phyloP scores from a whole-genome alignment of 2,113 vertebrate genomes.

The Actenoides lindsayi region DNA sequence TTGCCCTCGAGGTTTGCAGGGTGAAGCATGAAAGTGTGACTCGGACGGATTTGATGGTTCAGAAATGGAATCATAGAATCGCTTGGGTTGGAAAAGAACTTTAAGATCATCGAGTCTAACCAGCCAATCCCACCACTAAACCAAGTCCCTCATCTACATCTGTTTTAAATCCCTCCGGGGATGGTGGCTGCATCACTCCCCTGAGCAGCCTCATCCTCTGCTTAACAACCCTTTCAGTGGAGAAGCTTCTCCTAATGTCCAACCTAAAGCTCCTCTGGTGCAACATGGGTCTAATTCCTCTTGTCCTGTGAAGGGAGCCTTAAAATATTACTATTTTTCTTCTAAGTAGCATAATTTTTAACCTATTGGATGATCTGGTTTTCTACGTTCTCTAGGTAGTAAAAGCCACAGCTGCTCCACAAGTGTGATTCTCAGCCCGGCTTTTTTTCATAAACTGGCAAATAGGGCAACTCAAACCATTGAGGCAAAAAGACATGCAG shows the following conservation, averaged over 20 bases:
- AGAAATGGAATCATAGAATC: not conserved
- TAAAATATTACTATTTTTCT: not conserved
- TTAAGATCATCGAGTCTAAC: too few relatives aligned
- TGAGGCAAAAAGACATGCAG: not conserved
- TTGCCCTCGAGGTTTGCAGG: not conserved
- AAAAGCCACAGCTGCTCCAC: not conserved
- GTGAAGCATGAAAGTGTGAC: not conserved
- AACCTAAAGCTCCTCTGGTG: too few relatives aligned
- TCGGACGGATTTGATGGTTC: not conserved
- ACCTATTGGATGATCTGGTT: not conserved
- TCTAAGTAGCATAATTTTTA: not conserved
- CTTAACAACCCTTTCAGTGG: too few relatives aligned
- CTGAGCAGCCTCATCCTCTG: too few relatives aligned
- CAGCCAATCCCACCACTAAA: too few relatives aligned
- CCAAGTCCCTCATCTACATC: too few relatives aligned
- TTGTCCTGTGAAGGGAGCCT: not conserved
- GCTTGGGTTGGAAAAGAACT: too few relatives aligned
- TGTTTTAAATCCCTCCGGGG: too few relatives aligned
- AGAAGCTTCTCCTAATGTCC: too few relatives aligned
- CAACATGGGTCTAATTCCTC: too few relatives aligned
- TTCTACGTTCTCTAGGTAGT: not conserved
- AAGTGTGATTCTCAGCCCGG: fast-evolving
- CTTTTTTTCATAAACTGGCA: not conserved
- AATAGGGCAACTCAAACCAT: not conserved
- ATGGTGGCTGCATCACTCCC: too few relatives aligned